Evolutionary conservation across 2,113 vertebrate species (phyloP).

Genomic region (Formicarius rufipectus): DNA sequence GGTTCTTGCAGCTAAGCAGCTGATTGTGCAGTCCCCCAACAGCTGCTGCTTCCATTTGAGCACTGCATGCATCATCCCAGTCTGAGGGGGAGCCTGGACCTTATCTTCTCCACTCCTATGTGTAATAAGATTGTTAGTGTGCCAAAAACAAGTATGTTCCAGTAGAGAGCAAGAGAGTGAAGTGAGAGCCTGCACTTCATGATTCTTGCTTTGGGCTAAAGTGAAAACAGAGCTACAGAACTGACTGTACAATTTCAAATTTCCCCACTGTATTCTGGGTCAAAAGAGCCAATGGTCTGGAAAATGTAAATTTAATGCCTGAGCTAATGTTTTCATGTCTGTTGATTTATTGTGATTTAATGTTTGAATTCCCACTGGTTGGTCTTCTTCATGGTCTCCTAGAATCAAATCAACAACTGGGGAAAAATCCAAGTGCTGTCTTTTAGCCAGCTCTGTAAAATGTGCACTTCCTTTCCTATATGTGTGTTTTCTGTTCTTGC

Average conservation of each 20-base stretch:
- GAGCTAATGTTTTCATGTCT: slow-evolving; percentile 50
- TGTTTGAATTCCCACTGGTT: slow-evolving; percentile 7
- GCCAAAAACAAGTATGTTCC: background rate
- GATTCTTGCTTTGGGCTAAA: slow-evolving; percentile 23
- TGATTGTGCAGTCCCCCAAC: background rate
- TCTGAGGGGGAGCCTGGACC: background rate
- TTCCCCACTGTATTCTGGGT: slow-evolving; percentile 46
- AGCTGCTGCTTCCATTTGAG: background rate
- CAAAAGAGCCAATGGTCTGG: slow-evolving; percentile 51
- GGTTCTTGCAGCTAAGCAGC: background rate
- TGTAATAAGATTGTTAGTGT: background rate
- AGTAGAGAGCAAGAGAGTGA: background rate
- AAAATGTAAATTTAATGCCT: slow-evolving; percentile 61
- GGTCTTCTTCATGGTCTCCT: slow-evolving; percentile 10
- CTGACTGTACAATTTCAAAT: slow-evolving; percentile 9
- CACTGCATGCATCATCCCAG: fast-evolving
- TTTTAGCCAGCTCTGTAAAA: background rate
- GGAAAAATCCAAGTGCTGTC: background rate
- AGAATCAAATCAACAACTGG: slow-evolving; percentile 12
- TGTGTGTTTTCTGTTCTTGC: background rate
- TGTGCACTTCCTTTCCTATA: background rate
- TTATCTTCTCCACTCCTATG: background rate
- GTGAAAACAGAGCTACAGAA: slow-evolving; percentile 5
- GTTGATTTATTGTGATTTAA: slow-evolving; percentile 40
- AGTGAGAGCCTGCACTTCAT: background rate